Base-by-base conservation (phyloP, 2,888 invertebrate species). In the Eilema depressum region DNA sequence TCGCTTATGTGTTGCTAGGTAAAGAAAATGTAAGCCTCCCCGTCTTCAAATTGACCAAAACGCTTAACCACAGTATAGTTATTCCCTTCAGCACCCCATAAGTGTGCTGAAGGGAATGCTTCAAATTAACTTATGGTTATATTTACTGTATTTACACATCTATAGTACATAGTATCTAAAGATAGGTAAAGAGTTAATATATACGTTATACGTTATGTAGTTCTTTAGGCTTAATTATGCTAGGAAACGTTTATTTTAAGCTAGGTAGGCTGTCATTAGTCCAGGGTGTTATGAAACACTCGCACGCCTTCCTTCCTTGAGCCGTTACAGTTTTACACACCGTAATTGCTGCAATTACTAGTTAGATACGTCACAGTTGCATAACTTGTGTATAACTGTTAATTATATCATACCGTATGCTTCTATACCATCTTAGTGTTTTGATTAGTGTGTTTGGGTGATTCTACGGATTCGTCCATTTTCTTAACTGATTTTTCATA, bases 361-460 rank as follows among this genome's bases (percentile, higher is more conserved):
- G 59, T 59, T 59, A 26, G 59, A 14, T 59, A 26, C 59, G 14
- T 59, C 59, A 59, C 28, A 59, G 59, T 59, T 26, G 5, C 59
- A 26, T 59, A 59, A 53, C n/a, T 10, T 53, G 53, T 53, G 8
- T 53, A 10, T 53, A n/a, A 53, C 53, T 8, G 53, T 53, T 53
- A 8, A n/a, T 53, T 53, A n/a, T 53, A 53, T n/a, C 53, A 8
- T 3, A n/a, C 0, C 53, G n/a, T n/a, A n/a, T 53, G n/a, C n/a
- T 53, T 53, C n/a, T 53, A 53, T 53, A n/a, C 3, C n/a, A n/a
- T n/a, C 3, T 17, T 41, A 41, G 17, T 41, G 4, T 41, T 14
- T 12, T 2, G 12, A 12, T 33, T 37, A 37, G 41, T 33, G 41
- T 8, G 17, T 41, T 14, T 41, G 2, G 33, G 33, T n/a, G n/a